A percentile compares a stretch with the other conserved stretches of the same genome.
Conservation (phyloP, 2,113 vertebrate species). For the Caranx melampygus region DNA sequence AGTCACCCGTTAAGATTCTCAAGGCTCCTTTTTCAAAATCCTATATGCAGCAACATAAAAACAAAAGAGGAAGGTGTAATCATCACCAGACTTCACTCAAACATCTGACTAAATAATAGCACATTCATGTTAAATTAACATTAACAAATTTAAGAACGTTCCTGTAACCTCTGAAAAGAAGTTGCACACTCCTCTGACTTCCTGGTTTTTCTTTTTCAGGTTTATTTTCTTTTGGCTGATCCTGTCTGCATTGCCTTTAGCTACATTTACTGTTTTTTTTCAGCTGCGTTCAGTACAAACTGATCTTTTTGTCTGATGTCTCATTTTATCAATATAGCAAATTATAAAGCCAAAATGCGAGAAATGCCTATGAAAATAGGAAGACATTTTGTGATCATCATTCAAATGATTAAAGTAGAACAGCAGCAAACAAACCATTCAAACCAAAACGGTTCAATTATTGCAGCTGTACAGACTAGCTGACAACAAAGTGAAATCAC, state of each 20-base stretch:
- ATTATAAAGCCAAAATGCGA: background rate
- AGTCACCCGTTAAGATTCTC: conserved; percentile 42
- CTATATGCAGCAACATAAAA: conserved; percentile 30
- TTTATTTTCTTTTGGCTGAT: no score
- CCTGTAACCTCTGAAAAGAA: background rate
- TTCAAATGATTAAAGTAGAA: background rate
- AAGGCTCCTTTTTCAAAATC: conserved; percentile 23
- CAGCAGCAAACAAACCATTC: background rate
- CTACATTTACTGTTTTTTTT: background rate
- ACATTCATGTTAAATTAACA: background rate
- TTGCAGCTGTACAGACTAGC: no score
- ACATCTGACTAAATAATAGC: background rate
- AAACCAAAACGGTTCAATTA: no score
- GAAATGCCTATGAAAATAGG: background rate
- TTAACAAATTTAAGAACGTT: background rate
- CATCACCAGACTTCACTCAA: background rate
- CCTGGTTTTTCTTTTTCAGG: no score
- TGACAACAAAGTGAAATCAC: background rate
- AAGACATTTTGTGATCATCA: background rate
- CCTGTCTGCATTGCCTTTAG: no score
- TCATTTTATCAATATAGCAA: background rate
- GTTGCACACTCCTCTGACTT: background rate
- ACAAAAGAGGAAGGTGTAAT: conserved; percentile 20
- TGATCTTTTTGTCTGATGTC: background rate
- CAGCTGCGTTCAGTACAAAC: no score